Conservation (phyloP, 2,888 invertebrate species). For the Drosophila tanythrix region DNA sequence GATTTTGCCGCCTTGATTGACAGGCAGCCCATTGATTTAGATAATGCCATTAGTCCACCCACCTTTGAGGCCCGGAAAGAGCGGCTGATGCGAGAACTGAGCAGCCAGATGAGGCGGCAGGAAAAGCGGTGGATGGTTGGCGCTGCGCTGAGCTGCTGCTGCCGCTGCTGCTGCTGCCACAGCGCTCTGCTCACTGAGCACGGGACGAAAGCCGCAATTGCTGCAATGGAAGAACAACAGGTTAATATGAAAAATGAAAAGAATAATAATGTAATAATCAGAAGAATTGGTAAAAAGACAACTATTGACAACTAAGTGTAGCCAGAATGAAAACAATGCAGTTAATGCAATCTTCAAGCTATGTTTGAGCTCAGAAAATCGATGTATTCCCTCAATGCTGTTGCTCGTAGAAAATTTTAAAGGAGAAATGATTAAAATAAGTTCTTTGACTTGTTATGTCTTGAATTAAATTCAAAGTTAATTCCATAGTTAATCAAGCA, state of each 20-base stretch:
- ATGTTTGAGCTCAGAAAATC: not conserved
- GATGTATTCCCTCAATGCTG: not conserved
- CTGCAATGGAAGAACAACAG: conserved; percentile 84
- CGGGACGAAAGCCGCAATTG: conserved; percentile 87
- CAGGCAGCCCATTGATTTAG: conserved; percentile 69
- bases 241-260: not conserved
- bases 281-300: no score
- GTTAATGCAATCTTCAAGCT: not conserved
- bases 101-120: conserved; percentile 93
- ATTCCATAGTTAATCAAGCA: not conserved
- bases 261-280: not conserved
- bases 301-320: not conserved
- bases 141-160: conserved; percentile 84
- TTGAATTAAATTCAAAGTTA: not conserved
- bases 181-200: conserved; percentile 86
- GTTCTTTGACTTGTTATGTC: not conserved
- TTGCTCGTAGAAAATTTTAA: not conserved
- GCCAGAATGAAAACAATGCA: not conserved
- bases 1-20: conserved; percentile 68
- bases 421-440: not conserved
- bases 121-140: conserved; percentile 91
- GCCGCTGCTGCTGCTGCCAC: conserved; percentile 75
- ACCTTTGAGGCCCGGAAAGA: conserved; percentile 93
- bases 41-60: conserved; percentile 36
- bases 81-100: conserved; percentile 92